phyloP scores from a whole-genome alignment of 2,113 vertebrate genomes.

The Andinoacara biseriatus region DNA sequence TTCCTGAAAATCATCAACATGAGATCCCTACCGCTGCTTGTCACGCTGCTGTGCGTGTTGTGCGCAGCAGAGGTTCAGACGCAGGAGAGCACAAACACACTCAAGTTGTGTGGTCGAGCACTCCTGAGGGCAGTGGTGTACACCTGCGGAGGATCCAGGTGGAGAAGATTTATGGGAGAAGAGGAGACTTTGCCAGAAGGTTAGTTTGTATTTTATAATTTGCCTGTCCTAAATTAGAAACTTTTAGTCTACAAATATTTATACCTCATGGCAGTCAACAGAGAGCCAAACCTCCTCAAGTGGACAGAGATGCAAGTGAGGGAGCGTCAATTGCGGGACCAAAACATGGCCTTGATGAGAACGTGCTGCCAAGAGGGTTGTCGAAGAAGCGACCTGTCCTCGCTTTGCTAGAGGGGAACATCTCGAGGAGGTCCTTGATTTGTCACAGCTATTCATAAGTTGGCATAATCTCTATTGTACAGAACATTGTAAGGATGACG shows the following conservation, averaged over 20 bases:
- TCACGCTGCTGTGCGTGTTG: conserved; percentile 63
- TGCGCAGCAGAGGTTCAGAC: conserved; percentile 13
- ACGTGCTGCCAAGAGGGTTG: conserved; percentile 77
- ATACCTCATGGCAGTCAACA: conserved; percentile 49
- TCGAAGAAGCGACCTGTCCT: conserved; percentile 72
- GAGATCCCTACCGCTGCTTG: conserved; percentile 57
- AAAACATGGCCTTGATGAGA: conserved; percentile 53
- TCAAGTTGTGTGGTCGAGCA: conserved; percentile 86
- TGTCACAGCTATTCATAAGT: background rate
- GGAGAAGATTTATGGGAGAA: conserved; percentile 76
- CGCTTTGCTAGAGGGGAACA: conserved; percentile 66
- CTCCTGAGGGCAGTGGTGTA: conserved; percentile 84
- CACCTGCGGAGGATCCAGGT: conserved; percentile 88
- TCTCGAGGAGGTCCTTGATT: background rate
- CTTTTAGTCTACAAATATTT: background rate
- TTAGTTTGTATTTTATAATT: conserved; percentile 58
- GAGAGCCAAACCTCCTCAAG: conserved; percentile 17
- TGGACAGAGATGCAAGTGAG: background rate
- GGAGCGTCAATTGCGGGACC: conserved; percentile 41
- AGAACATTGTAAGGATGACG: background rate
- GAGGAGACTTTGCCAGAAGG: conserved; percentile 54
- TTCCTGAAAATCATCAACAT: conserved; percentile 47
- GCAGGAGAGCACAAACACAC: conserved; percentile 24
- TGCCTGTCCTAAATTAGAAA: background rate
- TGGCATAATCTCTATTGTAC: conserved; percentile 9